These are phyloP conservation scores for Biston stratarius DNA, from an alignment of 2,888 invertebrate species.

Conservation along the genomic window DNA sequence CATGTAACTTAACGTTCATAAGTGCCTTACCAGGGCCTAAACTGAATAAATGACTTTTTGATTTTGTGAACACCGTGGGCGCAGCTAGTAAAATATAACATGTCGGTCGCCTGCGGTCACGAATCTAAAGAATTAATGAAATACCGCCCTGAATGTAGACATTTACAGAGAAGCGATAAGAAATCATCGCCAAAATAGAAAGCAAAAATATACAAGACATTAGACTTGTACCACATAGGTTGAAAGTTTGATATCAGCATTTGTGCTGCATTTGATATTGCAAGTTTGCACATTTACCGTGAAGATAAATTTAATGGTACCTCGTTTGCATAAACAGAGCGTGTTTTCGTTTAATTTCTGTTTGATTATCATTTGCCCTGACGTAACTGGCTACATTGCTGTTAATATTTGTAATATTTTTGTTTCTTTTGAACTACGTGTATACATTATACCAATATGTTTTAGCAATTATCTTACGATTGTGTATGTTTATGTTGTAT, in stretches of 20 bases:
- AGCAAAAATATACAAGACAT: neutral
- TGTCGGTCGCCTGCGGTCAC: neutral
- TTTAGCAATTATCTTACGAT: neutral
- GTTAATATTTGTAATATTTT: conserved; percentile 3
- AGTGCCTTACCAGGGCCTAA: too few relatives aligned
- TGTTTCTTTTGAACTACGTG: neutral
- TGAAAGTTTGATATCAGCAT: neutral
- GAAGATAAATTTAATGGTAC: conserved; percentile 4
- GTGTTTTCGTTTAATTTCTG: conserved; percentile 12
- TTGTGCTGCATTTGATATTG: neutral
- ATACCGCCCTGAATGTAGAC: too few relatives aligned
- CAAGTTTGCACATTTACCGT: neutral
- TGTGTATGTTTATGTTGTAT: neutral
- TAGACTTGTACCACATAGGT: neutral
- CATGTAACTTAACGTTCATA: too few relatives aligned
- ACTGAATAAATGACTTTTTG: too few relatives aligned
- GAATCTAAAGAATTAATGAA: neutral
- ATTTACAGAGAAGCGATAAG: too few relatives aligned
- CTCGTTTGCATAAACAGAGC: conserved; percentile 9
- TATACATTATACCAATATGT: neutral
- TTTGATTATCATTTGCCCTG: neutral
- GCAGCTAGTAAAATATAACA: too few relatives aligned
- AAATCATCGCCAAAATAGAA: neutral
- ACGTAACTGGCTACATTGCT: neutral
- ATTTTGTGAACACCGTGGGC: too few relatives aligned